Conservation (phyloP, 2,888 invertebrate genomes). For the Heteromurus nitidus region DNA sequence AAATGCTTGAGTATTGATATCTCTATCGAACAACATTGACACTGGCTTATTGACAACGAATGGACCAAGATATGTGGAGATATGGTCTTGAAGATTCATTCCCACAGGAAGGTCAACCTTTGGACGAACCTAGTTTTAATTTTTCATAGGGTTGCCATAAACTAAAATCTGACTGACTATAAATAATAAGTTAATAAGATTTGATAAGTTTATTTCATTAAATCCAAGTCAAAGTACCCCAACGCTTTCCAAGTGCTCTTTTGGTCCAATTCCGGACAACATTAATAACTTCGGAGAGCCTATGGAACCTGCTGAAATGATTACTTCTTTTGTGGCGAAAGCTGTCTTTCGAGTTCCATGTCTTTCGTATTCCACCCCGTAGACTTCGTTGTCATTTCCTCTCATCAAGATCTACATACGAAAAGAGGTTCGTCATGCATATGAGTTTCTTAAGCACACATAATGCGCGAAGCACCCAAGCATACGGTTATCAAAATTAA, state of each 20-base stretch:
- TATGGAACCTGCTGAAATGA: constrained; percentile 68
- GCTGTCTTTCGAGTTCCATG: constrained; percentile 57
- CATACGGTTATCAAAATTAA: no score
- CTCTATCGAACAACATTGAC: constrained; percentile 62
- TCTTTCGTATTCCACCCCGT: constrained; percentile 69
- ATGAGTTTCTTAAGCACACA: no score
- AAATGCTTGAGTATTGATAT: constrained; percentile 63
- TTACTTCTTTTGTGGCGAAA: constrained; percentile 65
- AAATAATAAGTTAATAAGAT: neutral
- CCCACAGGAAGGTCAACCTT: constrained; percentile 65
- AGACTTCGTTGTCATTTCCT: constrained; percentile 53
- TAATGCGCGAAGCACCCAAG: no score
- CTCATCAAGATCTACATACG: constrained; percentile 41
- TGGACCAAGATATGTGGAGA: constrained; percentile 68
- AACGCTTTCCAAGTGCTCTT: constrained; percentile 26
- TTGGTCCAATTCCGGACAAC: constrained; percentile 68
- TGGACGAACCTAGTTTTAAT: constrained; percentile 57
- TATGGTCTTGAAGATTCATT: constrained; percentile 67
- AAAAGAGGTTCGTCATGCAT: no score
- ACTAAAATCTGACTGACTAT: neutral
- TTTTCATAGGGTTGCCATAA: constrained; percentile 15
- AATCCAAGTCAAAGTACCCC: constrained; percentile 23
- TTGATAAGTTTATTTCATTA: neutral
- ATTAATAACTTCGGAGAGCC: constrained; percentile 60
- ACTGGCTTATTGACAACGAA: constrained; percentile 70